phyloP scores from a whole-genome alignment of 2,888 invertebrate species.

The Xestoiulus laeticollis region DNA sequence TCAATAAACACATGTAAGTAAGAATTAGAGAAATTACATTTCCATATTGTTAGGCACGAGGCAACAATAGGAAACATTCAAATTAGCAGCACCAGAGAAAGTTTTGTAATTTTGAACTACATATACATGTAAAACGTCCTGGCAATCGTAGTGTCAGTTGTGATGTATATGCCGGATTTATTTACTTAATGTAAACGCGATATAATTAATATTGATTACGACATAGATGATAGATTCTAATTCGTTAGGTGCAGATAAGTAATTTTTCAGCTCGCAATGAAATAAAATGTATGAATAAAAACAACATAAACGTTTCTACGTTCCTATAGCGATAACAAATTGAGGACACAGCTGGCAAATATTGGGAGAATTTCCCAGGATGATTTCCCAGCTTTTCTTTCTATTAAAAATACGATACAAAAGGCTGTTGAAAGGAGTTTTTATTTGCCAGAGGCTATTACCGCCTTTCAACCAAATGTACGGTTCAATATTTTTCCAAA shows the following conservation, averaged over 20 bases:
- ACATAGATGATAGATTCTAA: background rate
- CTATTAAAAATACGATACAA: conserved; percentile 31
- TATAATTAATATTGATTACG: background rate
- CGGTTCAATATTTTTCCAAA: conserved; percentile 17
- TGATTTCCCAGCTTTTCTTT: conserved; percentile 34
- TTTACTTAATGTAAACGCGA: background rate
- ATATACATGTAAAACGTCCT: background rate
- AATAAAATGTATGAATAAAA: conserved; percentile 16
- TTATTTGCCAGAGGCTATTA: conserved; percentile 21
- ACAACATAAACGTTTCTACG: background rate
- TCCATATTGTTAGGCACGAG: too few species aligned
- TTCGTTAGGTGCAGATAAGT: background rate
- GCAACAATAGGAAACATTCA: background rate
- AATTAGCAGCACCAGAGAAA: background rate
- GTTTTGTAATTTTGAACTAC: background rate
- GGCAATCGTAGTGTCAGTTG: background rate
- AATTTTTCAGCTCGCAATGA: conserved; percentile 36
- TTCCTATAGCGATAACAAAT: background rate
- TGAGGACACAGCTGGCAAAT: conserved; percentile 41
- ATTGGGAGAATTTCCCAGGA: conserved; percentile 41
- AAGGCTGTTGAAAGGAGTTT: conserved; percentile 34
- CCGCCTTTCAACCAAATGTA: background rate
- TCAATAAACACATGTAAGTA: too few species aligned
- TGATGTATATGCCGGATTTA: background rate
- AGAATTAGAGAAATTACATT: too few species aligned